A percentile compares a stretch with the other conserved stretches of the same genome.
Conservation (phyloP, 2,888 invertebrate genomes). For the Leucoptera coffeella region DNA sequence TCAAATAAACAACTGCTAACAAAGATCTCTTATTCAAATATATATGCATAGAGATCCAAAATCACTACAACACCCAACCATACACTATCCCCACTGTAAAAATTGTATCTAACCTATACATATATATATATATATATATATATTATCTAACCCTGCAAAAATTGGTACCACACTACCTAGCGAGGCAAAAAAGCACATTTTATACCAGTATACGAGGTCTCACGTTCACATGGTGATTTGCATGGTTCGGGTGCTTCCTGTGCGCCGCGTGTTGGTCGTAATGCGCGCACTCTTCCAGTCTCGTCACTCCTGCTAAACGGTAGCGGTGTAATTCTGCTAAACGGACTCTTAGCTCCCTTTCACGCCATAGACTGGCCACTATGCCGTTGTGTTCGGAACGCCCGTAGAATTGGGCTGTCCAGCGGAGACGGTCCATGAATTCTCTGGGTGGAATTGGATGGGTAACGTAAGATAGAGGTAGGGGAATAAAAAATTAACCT, state of each 20-base stretch:
- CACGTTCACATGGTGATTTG: constrained; percentile 59
- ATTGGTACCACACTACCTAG: too few species aligned
- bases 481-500: too few species aligned
- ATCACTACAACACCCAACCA: too few species aligned
- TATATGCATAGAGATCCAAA: too few species aligned
- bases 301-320: constrained; percentile 78
- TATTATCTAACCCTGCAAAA: too few species aligned
- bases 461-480: neutral
- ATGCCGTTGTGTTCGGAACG: constrained; percentile 79
- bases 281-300: constrained; percentile 78
- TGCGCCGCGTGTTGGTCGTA: constrained; percentile 74
- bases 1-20: too few species aligned
- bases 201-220: constrained; percentile 25
- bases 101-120: too few species aligned
- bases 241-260: constrained; percentile 44
- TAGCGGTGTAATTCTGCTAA: constrained; percentile 76
- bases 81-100: too few species aligned
- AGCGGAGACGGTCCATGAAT: constrained; percentile 76
- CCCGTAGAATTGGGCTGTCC: constrained; percentile 84
- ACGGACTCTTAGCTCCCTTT: constrained; percentile 77
- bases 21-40: too few species aligned
- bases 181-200: constrained; percentile 8
- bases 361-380: constrained; percentile 71
- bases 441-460: constrained; percentile 46
- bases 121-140: too few species aligned